phyloP scores from a whole-genome alignment of 2,888 invertebrate genomes.

The Melinaea menophilus region DNA sequence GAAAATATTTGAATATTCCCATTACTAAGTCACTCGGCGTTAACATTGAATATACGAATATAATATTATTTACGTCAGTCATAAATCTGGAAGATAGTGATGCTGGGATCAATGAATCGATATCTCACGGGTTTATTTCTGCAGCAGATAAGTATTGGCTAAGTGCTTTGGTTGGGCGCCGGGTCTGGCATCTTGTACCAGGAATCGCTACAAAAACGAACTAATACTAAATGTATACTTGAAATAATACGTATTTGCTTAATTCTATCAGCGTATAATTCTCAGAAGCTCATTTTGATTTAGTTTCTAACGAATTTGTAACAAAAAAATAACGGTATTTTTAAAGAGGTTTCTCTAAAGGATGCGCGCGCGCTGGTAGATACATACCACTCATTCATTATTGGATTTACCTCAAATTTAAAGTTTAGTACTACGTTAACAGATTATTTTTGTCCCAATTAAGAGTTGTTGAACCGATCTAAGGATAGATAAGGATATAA shows the following conservation, averaged over 20 bases:
- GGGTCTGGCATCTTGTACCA: neutral
- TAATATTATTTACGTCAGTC: neutral
- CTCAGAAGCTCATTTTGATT: too few species aligned
- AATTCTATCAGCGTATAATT: too few species aligned
- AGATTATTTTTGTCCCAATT: too few species aligned
- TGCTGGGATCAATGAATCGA: slow-evolving; percentile 21
- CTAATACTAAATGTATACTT: neutral
- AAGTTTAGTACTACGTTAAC: too few species aligned
- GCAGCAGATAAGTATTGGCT: slow-evolving; percentile 25
- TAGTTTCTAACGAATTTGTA: too few species aligned
- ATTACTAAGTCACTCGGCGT: too few species aligned
- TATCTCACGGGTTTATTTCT: slow-evolving; percentile 25
- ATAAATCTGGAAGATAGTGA: slow-evolving; percentile 14
- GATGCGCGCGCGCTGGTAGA: slow-evolving; percentile 19
- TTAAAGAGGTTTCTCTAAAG: slow-evolving; percentile 15
- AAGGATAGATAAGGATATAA: too few species aligned
- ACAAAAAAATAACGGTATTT: slow-evolving; percentile 8
- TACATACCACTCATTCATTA: slow-evolving; percentile 20
- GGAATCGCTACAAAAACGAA: neutral
- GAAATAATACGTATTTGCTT: neutral
- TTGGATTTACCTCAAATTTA: neutral
- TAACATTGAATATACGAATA: too few species aligned
- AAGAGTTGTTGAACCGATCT: too few species aligned
- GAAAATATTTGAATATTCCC: too few species aligned
- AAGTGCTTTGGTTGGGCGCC: slow-evolving; percentile 23